Base-by-base conservation (phyloP, 2,888 invertebrate genomes). In the Perdita meconis region DNA sequence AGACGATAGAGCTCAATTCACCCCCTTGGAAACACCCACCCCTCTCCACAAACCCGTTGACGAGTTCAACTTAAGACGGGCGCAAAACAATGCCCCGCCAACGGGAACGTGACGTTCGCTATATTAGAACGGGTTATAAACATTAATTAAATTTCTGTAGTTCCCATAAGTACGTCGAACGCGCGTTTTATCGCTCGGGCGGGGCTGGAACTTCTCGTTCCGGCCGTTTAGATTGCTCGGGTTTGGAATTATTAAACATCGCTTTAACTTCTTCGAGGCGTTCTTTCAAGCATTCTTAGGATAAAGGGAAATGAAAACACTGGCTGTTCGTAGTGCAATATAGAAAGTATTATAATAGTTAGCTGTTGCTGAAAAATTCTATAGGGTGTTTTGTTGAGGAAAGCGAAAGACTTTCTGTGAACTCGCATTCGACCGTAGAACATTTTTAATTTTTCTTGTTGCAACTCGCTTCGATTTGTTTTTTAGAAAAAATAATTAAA, bases 1-100 rank as follows among this genome's bases (percentile, higher is more conserved):
- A 65, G 84, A 71, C 73, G 68, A 60, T 53, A 44, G 64, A 60
- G 73, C 65, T 80, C 84, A 30, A 67, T 68, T 70, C 73, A 67
- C 63, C 44, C n/a, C 38, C 12, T n/a, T 22, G 36, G 65, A 61
- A 69, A 63, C 84, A 67, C 72, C 70, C 64, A n/a, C n/a, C n/a
- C n/a, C n/a, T n/a, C n/a, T n/a, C n/a, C n/a, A n/a, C n/a, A n/a
- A n/a, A n/a, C 63, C 63, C 53, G 53, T 60, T 38, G 51, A 36
- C 50, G 64, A 42, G 60, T 70, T 63, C 65, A 57, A 59, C 68
- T 57, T 34, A 69, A 70, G 72, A 61, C 73, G 73, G 60, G 65
- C 68, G 57, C 61, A 53, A 66, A 70, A 59, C 66, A 81, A 69
- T 70, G 65, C 42, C 50, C 63, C n/a, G n/a, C n/a, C 34, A 66